Conservation (phyloP, 2,113 vertebrate species). For the Sapayoa aenigma region DNA sequence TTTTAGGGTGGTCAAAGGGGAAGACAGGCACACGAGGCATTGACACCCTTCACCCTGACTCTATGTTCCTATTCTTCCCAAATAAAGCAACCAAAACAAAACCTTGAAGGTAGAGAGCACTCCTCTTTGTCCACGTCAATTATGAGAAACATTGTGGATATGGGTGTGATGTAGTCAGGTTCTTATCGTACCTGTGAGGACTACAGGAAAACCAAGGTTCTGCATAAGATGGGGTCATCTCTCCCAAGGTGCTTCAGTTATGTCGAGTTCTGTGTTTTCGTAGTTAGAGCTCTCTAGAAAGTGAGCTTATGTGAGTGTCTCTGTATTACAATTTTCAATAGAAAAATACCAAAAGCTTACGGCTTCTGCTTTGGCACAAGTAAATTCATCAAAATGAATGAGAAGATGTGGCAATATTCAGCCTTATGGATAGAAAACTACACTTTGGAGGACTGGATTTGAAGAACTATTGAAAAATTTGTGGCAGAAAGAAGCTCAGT, state of each 20-base stretch:
- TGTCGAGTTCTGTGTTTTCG: not conserved
- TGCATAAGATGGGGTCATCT: not conserved
- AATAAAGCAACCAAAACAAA: not conserved
- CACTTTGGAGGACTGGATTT: not conserved
- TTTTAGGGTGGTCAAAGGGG: not conserved
- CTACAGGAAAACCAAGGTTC: not conserved
- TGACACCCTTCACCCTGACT: rapidly evolving
- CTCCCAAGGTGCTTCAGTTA: rapidly evolving
- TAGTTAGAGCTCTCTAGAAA: not conserved
- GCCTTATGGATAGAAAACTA: not conserved
- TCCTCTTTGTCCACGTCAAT: not conserved
- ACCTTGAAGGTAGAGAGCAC: not conserved
- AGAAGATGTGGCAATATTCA: not conserved
- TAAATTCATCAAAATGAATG: not conserved
- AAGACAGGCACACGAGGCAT: not conserved
- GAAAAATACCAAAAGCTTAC: not conserved
- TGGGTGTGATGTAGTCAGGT: not conserved
- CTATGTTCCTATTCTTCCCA: not conserved
- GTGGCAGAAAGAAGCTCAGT: not conserved
- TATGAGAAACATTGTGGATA: not conserved
- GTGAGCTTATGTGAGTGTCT: not conserved
- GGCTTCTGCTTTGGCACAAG: not conserved
- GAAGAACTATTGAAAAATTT: not conserved
- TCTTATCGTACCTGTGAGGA: not conserved
- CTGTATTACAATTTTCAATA: not conserved